Evolutionary conservation across 2,888 invertebrate species (phyloP).

Genomic region (Thelaira solivaga): DNA sequence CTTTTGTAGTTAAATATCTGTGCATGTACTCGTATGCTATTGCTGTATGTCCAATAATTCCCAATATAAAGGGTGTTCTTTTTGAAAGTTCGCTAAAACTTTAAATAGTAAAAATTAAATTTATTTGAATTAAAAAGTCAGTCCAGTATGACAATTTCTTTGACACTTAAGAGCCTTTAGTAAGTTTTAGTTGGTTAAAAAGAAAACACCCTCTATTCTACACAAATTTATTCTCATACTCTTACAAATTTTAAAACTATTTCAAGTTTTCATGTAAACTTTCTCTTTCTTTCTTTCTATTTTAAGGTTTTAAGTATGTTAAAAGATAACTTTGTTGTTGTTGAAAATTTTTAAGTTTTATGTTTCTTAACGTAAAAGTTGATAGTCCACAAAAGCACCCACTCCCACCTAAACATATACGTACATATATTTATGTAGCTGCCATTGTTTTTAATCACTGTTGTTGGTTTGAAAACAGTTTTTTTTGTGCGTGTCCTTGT

Average conservation of each 20-base stretch:
- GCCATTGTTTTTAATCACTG: conserved; percentile 45
- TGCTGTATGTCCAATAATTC: too few relatives aligned
- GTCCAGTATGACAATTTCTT: too few relatives aligned
- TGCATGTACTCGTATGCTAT: too few relatives aligned
- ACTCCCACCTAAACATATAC: background rate
- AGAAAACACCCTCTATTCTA: too few relatives aligned
- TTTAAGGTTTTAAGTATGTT: background rate
- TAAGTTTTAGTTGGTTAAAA: too few relatives aligned
- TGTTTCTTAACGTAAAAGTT: background rate
- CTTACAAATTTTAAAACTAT: background rate
- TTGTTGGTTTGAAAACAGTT: conserved; percentile 37
- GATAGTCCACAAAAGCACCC: background rate
- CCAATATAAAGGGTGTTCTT: too few relatives aligned
- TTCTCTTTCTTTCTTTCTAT: conserved; percentile 34
- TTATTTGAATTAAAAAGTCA: too few relatives aligned
- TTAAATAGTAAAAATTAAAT: too few relatives aligned
- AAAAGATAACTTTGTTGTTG: background rate
- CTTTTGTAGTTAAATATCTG: background rate
- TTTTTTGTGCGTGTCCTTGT: background rate
- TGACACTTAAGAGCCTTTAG: too few relatives aligned
- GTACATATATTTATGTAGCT: background rate
- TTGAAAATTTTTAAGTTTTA: conserved; percentile 18
- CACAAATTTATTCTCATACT: too few relatives aligned
- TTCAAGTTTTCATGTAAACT: conserved; percentile 13
- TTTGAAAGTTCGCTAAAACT: too few relatives aligned